phyloP scores from a whole-genome alignment of 2,797 vertebrate species.

The Schizopygopsis malacanthus region DNA sequence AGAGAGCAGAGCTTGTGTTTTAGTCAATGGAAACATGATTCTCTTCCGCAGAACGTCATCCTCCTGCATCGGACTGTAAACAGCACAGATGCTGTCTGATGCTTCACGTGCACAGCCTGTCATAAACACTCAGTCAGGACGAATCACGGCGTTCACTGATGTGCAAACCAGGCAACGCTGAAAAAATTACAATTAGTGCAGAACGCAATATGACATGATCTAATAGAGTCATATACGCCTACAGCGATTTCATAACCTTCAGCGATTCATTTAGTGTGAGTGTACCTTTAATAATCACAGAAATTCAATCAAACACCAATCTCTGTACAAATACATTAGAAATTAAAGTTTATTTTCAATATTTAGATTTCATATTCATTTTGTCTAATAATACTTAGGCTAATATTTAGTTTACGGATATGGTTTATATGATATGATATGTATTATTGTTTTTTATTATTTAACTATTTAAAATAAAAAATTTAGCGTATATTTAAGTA shows the following conservation, averaged over 20 bases:
- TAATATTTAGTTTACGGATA: neutral
- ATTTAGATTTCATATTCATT: neutral
- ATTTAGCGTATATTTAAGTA: too few species aligned
- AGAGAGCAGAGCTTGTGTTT: constrained; percentile 33
- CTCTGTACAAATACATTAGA: neutral
- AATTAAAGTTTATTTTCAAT: neutral
- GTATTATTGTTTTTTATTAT: too few species aligned
- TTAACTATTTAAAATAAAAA: too few species aligned
- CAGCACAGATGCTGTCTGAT: neutral
- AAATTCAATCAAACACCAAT: neutral
- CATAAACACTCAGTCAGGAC: neutral
- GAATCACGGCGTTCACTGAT: neutral
- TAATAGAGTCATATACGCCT: neutral
- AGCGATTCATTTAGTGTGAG: neutral
- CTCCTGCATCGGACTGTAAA: neutral
- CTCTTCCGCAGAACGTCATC: constrained; percentile 28
- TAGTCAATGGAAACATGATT: constrained; percentile 44
- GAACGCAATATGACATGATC: neutral
- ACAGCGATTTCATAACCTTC: neutral
- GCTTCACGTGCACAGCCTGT: neutral
- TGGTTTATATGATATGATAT: too few species aligned
- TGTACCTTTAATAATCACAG: neutral
- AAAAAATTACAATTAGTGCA: neutral
- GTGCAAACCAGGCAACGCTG: neutral
- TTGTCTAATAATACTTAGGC: neutral